A percentile compares a stretch with the other conserved stretches of the same genome.
Evolutionary conservation across 2,113 vertebrate species (phyloP).

Genomic region (Bos indicus): DNA sequence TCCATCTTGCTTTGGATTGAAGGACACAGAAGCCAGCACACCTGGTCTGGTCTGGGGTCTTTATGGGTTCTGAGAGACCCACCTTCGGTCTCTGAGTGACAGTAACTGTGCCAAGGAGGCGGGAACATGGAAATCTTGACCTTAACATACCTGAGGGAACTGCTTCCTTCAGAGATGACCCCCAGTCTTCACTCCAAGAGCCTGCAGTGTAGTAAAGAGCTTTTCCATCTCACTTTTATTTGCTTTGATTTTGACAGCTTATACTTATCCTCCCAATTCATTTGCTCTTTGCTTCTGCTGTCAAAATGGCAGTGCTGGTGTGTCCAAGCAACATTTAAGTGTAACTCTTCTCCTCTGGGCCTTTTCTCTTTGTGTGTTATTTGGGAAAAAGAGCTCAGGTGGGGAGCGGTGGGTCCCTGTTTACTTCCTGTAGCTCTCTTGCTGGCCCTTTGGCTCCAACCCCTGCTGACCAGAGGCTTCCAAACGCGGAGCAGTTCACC

Average conservation of each 20-base stretch:
- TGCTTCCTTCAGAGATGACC: not conserved
- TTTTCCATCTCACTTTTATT: not conserved
- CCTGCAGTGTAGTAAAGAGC: not conserved
- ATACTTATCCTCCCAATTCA: not conserved
- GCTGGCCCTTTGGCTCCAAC: not conserved
- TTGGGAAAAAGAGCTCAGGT: not conserved
- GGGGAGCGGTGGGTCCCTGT: not conserved
- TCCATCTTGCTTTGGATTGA: not conserved
- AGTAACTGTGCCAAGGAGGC: not conserved
- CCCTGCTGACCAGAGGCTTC: not conserved
- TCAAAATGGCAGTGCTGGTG: not conserved
- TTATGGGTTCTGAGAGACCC: not conserved
- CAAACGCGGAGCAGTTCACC: rapidly evolving
- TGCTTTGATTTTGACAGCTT: not conserved
- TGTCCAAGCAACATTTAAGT: not conserved
- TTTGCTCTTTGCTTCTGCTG: not conserved
- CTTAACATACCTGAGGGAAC: not conserved
- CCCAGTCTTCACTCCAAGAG: not conserved
- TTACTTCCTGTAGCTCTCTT: not conserved
- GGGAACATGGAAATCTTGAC: not conserved
- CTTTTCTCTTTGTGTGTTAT: not conserved
- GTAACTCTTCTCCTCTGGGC: not conserved
- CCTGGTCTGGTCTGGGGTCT: not conserved
- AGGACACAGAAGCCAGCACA: not conserved
- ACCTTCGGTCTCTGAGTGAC: rapidly evolving